Evolutionary conservation across 1,140 invertebrate genomes (phyloP).

Genomic region (Neodiprion lecontei): DNA sequence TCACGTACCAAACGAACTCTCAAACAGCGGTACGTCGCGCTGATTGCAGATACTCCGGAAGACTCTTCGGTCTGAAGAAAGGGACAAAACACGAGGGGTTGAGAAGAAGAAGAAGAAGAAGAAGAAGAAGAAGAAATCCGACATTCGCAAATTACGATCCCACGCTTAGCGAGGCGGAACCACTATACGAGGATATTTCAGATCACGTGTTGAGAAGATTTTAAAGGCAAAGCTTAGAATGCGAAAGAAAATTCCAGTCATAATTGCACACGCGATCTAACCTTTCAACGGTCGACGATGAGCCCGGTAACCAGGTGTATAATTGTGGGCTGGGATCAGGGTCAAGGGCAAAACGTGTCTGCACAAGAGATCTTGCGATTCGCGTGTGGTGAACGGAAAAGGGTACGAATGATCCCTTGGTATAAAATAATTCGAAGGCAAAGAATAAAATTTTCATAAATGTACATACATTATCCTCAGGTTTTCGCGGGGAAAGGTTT

Average conservation of each 20-base stretch:
- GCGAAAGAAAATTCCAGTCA: too few relatives aligned
- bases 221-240: not conserved
- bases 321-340: too few relatives aligned
- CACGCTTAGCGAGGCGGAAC: not conserved
- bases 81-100: not conserved
- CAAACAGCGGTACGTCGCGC: not conserved
- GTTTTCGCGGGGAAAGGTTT: not conserved
- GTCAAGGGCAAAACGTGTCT: too few relatives aligned
- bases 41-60: not conserved
- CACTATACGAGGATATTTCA: not conserved
- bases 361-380: not conserved
- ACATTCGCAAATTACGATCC: not conserved
- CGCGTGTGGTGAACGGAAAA: not conserved
- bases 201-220: not conserved
- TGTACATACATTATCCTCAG: not conserved
- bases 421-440: not conserved
- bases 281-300: too few relatives aligned
- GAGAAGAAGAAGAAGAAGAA: not conserved
- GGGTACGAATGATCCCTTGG: not conserved
- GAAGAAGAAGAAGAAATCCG: not conserved
- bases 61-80: not conserved
- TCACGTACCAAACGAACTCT: not conserved
- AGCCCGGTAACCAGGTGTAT: too few relatives aligned
- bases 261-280: too few relatives aligned
- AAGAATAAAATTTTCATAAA: slow-evolving; percentile 5